A percentile compares a stretch with the other conserved stretches of the same genome.
Evolutionary conservation across 2,797 vertebrate genomes (phyloP).

Genomic region (Sebastes baramenuke): DNA sequence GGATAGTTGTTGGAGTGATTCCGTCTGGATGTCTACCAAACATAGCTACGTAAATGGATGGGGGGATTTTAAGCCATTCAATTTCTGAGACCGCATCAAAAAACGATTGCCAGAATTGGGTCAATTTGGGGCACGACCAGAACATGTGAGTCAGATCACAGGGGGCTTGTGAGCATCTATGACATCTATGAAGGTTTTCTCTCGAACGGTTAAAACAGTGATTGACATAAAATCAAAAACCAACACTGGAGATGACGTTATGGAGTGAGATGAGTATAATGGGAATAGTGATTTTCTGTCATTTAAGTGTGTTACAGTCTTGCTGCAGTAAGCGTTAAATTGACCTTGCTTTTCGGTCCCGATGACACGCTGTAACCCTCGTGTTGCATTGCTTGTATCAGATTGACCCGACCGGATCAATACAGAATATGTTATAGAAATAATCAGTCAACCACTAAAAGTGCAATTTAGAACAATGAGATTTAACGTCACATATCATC

Average conservation of each 20-base stretch:
- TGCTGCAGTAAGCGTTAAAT: slow-evolving; percentile 26
- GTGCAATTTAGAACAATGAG: neutral
- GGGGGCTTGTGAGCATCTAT: too few relatives aligned
- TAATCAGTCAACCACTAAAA: slow-evolving; percentile 5
- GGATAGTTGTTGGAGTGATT: too few relatives aligned
- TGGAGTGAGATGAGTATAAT: slow-evolving; percentile 42
- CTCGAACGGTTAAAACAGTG: slow-evolving; percentile 4
- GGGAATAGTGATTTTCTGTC: slow-evolving; percentile 63
- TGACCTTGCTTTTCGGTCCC: slow-evolving; percentile 21
- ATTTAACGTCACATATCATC: neutral
- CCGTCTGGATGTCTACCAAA: too few relatives aligned
- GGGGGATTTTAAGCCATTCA: too few relatives aligned
- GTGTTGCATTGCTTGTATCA: slow-evolving; percentile 1
- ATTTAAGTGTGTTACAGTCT: slow-evolving; percentile 38
- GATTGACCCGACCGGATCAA: slow-evolving; percentile 27
- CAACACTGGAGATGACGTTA: slow-evolving; percentile 13
- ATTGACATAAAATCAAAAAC: slow-evolving; percentile 36
- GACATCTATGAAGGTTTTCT: too few relatives aligned
- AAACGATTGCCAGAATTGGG: too few relatives aligned
- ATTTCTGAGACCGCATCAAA: too few relatives aligned
- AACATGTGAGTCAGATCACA: too few relatives aligned
- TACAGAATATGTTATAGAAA: slow-evolving; percentile 17
- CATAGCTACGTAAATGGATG: too few relatives aligned
- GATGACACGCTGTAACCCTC: slow-evolving; percentile 12
- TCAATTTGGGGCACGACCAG: too few relatives aligned